Base-by-base conservation (phyloP, 2,888 invertebrate genomes). In the Phoenoteleia sp. region DNA sequence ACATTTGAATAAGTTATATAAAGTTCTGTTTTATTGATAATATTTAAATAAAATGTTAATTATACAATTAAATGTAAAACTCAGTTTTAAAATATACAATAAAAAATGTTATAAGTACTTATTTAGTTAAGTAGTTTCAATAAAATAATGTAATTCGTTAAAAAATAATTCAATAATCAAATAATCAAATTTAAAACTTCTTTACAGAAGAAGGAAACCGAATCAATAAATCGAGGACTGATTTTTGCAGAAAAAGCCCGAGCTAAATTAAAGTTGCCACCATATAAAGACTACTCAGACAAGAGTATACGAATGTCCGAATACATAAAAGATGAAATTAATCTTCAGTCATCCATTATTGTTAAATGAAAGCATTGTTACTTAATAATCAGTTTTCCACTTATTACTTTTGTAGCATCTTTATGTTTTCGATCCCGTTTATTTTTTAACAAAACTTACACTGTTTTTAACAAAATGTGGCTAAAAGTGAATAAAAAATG, bases 381-480 rank as follows among this genome's bases (percentile, higher is more conserved):
- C 5, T 56, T 13, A 69, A n/a, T 36, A 36, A 39, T 64, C 27
- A 27, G 25, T 69, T 29, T 58, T 21, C 23, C 15, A 21, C 39
- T 39, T 39, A 19, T 17, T 11, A 13, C 13, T 66, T 66, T 42
- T 76, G 21, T 76, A 19, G 42, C 54, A 64, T 11, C 15, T 49
- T 75, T 64, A 75, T 23, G 6, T 64, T 75, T 45, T 74, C 52
- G 58, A 74, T 39, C 36, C 1, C 23, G 36, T 74, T 64, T 75
- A 75, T 64, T 75, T 75, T 52, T 19, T 64, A 62, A n/a, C n/a
- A n/a, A n/a, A n/a, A n/a, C n/a, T n/a, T n/a, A n/a, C n/a, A n/a
- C n/a, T n/a, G n/a, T n/a, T n/a, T n/a, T n/a, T n/a, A n/a, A n/a
- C n/a, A n/a, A n/a, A n/a, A n/a, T n/a, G n/a, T n/a, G n/a, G n/a